Base-by-base conservation (phyloP, 2,113 vertebrate species). In the Lethenteron camtschaticum region DNA sequence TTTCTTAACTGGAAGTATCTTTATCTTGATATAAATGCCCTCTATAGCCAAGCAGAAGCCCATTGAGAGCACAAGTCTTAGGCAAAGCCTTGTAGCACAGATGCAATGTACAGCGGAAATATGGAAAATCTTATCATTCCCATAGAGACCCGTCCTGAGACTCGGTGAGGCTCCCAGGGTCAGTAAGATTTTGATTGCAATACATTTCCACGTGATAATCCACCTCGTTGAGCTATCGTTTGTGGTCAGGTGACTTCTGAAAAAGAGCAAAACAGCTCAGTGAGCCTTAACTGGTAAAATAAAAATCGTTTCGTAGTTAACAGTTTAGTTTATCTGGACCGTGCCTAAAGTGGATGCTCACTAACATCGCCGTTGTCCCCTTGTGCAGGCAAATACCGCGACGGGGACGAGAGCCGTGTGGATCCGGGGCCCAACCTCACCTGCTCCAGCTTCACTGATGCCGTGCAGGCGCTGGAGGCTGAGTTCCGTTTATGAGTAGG, bases 371-470 rank as follows among this genome's bases (percentile, higher is more conserved):
- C 58, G 11, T 18, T 18, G 12, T 4, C 57, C 10, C 8, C 13
- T 71, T 12, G 56, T 59, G 11, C 75, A 89, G 87, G 86, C 72
- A 90, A 94, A 83, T 95, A 95, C 2, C 81, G 85, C 76, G 72
- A 75, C 1, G 84, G 82, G 9, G 90, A 95, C 71, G 89, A 91
- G 79, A 72, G 74, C 11, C 90, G 84, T 79, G 86, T 88, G 73
- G 78, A 69, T 18, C 89, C 88, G 0, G 72, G 78, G 71, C 90
- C 90, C 1, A 83, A 90, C 74, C 73, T 88, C 74, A 90, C 71
- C 14, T 94, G 88, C 68, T 79, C 83, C 74, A 85, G 76, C 68
- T 95, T 95, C 72, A 82, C 86, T 12, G 81, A 83, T 3, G 90
- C 88, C 0, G 85, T 95, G 12, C 41, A 41, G 41, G 41, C 6